phyloP scores from a whole-genome alignment of 2,113 vertebrate genomes.

The Platysternon megacephalum region DNA sequence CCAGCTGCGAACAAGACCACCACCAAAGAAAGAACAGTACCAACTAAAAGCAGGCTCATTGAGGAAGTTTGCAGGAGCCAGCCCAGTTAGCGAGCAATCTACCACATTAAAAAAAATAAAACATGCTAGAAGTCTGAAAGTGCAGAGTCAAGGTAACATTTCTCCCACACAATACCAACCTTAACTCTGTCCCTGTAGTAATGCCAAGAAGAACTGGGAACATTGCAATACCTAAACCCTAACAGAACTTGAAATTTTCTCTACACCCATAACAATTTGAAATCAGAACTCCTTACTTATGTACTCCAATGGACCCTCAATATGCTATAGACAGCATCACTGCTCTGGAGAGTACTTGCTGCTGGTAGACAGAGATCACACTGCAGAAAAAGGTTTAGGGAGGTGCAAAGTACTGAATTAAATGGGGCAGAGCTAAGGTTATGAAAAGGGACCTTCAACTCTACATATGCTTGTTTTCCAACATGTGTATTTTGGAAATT shows the following conservation, averaged over 20 bases:
- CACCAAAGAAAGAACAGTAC: neutral
- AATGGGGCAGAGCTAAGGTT: neutral
- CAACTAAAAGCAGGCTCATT: neutral
- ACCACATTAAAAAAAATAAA: neutral
- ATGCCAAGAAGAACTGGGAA: neutral
- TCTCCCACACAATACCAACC: neutral
- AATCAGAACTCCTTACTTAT: neutral
- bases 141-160: neutral
- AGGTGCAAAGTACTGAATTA: neutral
- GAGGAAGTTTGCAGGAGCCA: neutral
- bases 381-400: rapidly evolving
- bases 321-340: neutral
- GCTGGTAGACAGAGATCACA: neutral
- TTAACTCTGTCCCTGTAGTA: neutral
- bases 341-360: neutral
- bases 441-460: rapidly evolving
- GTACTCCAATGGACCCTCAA: neutral
- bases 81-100: neutral
- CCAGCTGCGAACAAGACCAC: neutral
- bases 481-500: neutral
- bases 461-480: neutral
- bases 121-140: neutral
- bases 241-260: neutral
- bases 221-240: rapidly evolving
- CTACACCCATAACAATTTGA: neutral